Evolutionary conservation across 2,797 vertebrate genomes (phyloP), one percentile per base, ranked within the genome.

Genomic region (Sebastes taczanowskii): DNA sequence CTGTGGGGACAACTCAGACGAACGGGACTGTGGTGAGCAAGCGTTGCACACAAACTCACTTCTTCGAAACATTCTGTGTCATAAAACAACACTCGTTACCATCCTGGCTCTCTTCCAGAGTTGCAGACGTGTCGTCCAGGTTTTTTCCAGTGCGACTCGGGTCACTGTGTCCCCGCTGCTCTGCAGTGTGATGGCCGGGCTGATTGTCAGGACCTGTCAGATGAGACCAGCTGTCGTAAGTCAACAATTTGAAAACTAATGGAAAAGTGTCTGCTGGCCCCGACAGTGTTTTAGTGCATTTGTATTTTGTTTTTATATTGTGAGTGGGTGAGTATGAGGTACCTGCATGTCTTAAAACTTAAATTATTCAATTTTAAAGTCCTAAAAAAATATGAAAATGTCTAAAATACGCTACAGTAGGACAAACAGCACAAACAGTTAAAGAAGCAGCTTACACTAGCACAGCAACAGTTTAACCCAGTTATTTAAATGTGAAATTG

Each of bases 191-290:
- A 96, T 1, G 94, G 93, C 63, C 81, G 77, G 2, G 10, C 88
- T 2, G 94, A 96, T 72, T 96, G 95, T 79, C 78, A 78, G 52
- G 95, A 95, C 84, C 78, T 94, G 77, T 91, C 94, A n/a, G 95
- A 96, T 7, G 95, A 96, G 88, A 93, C 86, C 83, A 90, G 67
- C 71, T 96, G 95, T 82, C 95, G 95, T 95, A 71, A 94, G 95
- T 92, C 27, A 77, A 84, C 77, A 42, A 25, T 32, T 52, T 35
- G 2, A 66, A 77, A 78, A 55, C 13, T 10, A 27, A 52, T 53
- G 49, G 70, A 42, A 55, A 49, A 10, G 62, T 53, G 9, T 55
- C 68, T 63, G 53, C 68, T 60, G 46, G 4, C 11, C 34, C 34
- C 34, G 34, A 35, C 34, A 35, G 34, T 1, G 4, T 35, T 70